These are phyloP conservation scores for Oikopleura dioica DNA, from an alignment of 23 tunicate genomes.

Conservation along the genomic window DNA sequence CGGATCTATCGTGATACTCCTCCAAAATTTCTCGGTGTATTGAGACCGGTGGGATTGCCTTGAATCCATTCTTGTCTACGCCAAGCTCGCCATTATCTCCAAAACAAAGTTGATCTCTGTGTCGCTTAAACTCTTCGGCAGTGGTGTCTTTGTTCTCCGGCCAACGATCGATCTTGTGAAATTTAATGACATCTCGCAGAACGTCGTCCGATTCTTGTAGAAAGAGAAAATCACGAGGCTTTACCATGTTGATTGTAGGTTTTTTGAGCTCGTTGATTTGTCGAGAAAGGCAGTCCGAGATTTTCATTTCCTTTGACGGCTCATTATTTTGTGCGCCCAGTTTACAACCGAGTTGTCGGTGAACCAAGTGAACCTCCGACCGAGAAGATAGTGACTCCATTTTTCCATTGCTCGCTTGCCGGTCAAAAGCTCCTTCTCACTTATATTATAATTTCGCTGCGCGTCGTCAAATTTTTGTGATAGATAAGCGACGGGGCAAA, in stretches of 20 bases:
- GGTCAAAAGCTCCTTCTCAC: neutral
- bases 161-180: neutral
- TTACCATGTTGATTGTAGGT: neutral
- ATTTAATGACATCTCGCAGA: neutral
- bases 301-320: neutral
- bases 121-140: neutral
- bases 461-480: neutral
- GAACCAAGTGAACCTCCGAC: neutral
- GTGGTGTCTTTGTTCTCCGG: neutral
- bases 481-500: neutral
- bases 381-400: neutral
- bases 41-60: neutral
- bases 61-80: neutral
- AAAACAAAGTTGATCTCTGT: neutral
- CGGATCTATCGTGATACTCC: neutral
- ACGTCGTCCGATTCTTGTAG: neutral
- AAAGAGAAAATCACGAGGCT: neutral
- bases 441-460: neutral
- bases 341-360: neutral
- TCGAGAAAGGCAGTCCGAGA: neutral
- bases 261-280: neutral
- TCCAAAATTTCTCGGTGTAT: neutral
- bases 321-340: neutral
- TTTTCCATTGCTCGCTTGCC: neutral
- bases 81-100: neutral